Percentiles rank a stretch among this genome's conserved stretches.
Evolutionary conservation across 2,888 invertebrate genomes (phyloP).

Genomic region (Abscondita cerata): DNA sequence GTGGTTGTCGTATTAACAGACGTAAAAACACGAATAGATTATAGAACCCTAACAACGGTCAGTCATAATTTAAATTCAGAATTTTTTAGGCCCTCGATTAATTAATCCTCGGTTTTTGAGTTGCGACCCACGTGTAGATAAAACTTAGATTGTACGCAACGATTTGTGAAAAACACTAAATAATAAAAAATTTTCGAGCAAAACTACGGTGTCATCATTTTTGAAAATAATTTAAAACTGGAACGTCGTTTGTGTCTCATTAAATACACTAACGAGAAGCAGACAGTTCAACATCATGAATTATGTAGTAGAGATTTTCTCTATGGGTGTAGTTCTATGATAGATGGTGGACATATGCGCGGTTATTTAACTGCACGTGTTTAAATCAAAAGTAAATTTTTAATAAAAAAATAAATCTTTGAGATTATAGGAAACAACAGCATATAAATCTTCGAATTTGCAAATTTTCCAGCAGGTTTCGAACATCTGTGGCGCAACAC

Average conservation of each 20-base stretch:
- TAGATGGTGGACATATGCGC: conserved; percentile 28
- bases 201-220: background rate
- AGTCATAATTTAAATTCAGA: too few species aligned
- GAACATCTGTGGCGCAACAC: conserved; percentile 50
- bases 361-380: conserved; percentile 22
- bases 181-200: too few species aligned
- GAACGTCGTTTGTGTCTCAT: conserved; percentile 32
- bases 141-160: too few species aligned
- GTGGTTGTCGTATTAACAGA: too few species aligned
- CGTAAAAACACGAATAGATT: too few species aligned
- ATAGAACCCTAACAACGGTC: too few species aligned
- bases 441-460: conserved; percentile 47
- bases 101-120: too few species aligned
- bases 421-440: conserved; percentile 44
- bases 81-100: too few species aligned
- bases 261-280: conserved; percentile 31
- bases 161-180: too few species aligned
- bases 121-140: too few species aligned
- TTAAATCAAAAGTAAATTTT: conserved; percentile 13
- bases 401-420: conserved; percentile 21
- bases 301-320: conserved; percentile 21
- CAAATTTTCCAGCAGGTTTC: conserved; percentile 41
- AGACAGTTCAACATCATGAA: conserved; percentile 26
- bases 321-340: conserved; percentile 31
- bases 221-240: conserved; percentile 14